These are phyloP conservation scores for Hypselothyrea guttata DNA, from an alignment of 2,888 invertebrate species.

Conservation along the genomic window DNA sequence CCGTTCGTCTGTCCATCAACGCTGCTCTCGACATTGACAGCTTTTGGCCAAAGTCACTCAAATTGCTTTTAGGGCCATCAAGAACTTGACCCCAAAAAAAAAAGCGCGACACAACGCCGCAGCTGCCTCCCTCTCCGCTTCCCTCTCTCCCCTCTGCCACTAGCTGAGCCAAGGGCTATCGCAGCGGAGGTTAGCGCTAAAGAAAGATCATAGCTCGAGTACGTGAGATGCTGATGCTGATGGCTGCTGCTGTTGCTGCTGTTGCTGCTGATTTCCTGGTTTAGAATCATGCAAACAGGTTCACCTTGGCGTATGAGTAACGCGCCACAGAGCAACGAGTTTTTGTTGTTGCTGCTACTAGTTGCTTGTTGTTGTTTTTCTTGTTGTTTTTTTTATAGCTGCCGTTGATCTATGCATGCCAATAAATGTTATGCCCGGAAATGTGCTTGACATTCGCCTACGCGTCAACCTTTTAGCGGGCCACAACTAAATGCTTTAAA, in stretches of 20 bases:
- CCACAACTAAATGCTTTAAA: constrained; percentile 7
- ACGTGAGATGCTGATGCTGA: constrained; percentile 25
- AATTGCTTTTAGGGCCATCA: constrained; percentile 46
- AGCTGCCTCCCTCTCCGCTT: constrained; percentile 7
- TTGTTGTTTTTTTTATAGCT: constrained; percentile 14
- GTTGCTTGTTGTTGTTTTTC: constrained; percentile 5
- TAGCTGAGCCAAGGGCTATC: no score
- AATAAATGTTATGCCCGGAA: constrained; percentile 63
- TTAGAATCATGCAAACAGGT: constrained; percentile 76
- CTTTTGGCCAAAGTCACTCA: constrained; percentile 27
- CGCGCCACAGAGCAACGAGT: constrained; percentile 37
- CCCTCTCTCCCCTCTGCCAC: neutral
- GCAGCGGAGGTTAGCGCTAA: no score
- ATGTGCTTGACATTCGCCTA: constrained; percentile 66
- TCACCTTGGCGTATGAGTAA: constrained; percentile 77
- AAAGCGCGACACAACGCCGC: constrained; percentile 18
- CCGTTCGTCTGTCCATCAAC: no score
- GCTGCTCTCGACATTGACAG: constrained; percentile 55
- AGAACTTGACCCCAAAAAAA: constrained; percentile 73
- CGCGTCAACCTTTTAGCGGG: constrained; percentile 35
- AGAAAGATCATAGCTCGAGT: constrained; percentile 1
- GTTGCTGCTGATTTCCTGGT: constrained; percentile 64
- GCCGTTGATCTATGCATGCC: constrained; percentile 63
- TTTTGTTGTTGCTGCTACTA: constrained; percentile 34
- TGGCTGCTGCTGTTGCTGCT: constrained; percentile 43